Percentiles rank a stretch among this genome's conserved stretches.
These are phyloP conservation scores for Cheiracanthium punctorium DNA, from an alignment of 2,888 invertebrate genomes.

Conservation along the genomic window DNA sequence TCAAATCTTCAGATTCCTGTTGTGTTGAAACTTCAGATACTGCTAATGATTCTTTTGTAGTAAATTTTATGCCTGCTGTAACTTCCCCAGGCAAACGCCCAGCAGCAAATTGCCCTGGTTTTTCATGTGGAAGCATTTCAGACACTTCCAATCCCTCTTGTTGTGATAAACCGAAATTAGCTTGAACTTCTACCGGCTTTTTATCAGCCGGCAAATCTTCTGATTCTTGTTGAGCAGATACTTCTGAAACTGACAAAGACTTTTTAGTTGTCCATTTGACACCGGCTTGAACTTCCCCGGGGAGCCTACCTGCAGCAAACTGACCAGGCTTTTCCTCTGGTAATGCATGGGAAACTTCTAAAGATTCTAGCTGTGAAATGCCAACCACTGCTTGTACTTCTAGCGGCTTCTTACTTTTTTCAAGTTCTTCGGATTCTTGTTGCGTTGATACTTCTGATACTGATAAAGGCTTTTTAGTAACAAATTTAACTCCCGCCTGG, in stretches of 20 bases:
- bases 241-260: conserved; percentile 61
- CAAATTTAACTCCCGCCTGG: conserved; percentile 49
- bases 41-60: conserved; percentile 56
- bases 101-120: conserved; percentile 57
- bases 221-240: conserved; percentile 54
- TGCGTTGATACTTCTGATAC: conserved; percentile 51
- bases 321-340: conserved; percentile 59
- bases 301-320: conserved; percentile 59
- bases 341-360: conserved; percentile 42
- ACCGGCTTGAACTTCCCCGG: conserved; percentile 65
- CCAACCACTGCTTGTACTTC: conserved; percentile 34
- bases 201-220: conserved; percentile 45
- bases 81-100: conserved; percentile 64
- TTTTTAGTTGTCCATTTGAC: conserved; percentile 57
- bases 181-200: conserved; percentile 56
- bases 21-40: conserved; percentile 62
- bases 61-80: conserved; percentile 50
- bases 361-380: conserved; percentile 45
- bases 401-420: conserved; percentile 36
- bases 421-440: conserved; percentile 48
- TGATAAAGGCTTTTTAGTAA: conserved; percentile 47
- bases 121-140: conserved; percentile 63
- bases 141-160: conserved; percentile 56
- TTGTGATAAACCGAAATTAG: conserved; percentile 51
- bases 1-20: conserved; percentile 39